Evolutionary conservation across 2,113 vertebrate species (phyloP).

Genomic region (Leucopsar rothschildi): DNA sequence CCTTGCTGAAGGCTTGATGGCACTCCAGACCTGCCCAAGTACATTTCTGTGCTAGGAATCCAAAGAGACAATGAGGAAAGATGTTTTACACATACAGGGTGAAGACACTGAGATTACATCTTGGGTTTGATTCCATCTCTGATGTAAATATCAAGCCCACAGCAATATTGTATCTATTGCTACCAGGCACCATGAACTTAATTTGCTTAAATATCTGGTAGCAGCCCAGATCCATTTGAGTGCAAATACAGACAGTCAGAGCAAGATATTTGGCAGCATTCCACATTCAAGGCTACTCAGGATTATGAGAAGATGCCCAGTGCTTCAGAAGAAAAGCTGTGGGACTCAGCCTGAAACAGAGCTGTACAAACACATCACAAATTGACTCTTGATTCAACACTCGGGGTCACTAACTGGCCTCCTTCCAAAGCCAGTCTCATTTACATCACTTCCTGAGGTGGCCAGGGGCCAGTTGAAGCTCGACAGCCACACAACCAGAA

Average conservation of each 20-base stretch:
- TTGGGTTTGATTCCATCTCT: neutral
- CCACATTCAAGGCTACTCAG: neutral
- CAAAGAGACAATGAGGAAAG: neutral
- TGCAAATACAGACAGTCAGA: neutral
- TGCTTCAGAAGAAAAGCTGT: neutral
- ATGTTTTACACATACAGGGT: neutral
- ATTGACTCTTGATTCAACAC: neutral
- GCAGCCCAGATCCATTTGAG: neutral
- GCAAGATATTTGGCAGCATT: neutral
- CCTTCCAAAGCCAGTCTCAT: neutral
- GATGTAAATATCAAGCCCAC: neutral
- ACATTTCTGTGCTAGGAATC: neutral
- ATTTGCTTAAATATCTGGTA: neutral
- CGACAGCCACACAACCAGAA: neutral
- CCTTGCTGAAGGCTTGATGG: neutral
- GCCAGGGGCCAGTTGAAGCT: neutral
- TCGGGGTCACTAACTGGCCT: neutral
- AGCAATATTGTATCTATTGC: neutral
- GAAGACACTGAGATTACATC: neutral
- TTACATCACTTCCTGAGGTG: fast-evolving
- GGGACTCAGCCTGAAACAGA: fast-evolving
- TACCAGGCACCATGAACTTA: neutral
- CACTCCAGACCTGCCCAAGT: neutral
- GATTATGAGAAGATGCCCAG: neutral
- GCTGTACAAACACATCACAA: neutral